phyloP scores from a whole-genome alignment of 1,140 invertebrate species.

The Leptinotarsa undecemlineata region DNA sequence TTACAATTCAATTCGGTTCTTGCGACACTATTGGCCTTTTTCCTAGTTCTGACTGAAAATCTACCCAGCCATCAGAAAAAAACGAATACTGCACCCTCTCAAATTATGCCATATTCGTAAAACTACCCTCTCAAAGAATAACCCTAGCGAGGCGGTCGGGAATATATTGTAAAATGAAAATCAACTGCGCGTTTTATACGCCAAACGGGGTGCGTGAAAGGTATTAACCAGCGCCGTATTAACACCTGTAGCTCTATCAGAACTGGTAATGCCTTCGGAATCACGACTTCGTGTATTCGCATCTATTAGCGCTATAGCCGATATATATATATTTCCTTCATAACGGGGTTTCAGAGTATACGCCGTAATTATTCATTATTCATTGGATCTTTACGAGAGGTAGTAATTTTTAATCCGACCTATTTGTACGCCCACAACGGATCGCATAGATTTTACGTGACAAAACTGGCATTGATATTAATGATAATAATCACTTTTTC shows the following conservation, averaged over 20 bases:
- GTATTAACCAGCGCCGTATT: constrained; percentile 9
- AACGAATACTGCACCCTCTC: neutral
- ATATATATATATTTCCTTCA: neutral
- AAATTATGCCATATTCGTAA: neutral
- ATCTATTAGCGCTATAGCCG: constrained; percentile 13
- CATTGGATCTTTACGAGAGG: neutral
- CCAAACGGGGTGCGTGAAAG: constrained; percentile 3
- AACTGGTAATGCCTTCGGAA: constrained; percentile 2
- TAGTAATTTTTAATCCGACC: constrained; percentile 1
- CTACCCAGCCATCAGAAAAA: too few species aligned
- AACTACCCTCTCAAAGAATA: neutral
- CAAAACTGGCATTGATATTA: too few species aligned
- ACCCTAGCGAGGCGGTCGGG: neutral
- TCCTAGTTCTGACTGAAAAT: too few species aligned
- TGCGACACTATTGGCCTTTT: too few species aligned
- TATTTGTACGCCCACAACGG: neutral
- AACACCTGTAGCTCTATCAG: constrained; percentile 20
- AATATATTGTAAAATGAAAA: constrained; percentile 16
- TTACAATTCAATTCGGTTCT: too few species aligned
- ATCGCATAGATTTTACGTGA: too few species aligned
- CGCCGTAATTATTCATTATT: constrained; percentile 6
- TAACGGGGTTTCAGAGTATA: constrained; percentile 2
- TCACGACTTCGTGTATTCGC: constrained; percentile 19
- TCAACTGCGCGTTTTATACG: constrained; percentile 16
- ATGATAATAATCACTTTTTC: too few species aligned